Evolutionary conservation across 2,113 vertebrate species (phyloP), one percentile per base, ranked within the genome.

Genomic region (Podocnemis expansa): DNA sequence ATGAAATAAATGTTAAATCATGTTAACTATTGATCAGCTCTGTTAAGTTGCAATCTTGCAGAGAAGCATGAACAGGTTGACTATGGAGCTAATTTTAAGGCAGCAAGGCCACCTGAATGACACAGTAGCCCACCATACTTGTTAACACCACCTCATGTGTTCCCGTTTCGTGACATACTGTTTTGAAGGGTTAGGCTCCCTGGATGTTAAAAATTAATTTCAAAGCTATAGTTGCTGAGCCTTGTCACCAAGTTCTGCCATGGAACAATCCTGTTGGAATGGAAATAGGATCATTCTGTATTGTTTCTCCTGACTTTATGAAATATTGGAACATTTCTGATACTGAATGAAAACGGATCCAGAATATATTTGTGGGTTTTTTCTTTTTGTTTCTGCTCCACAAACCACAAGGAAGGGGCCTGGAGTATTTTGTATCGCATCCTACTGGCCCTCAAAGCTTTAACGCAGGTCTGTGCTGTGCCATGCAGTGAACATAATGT

Each of bases 401-500:
- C 91, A 88, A 97, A 95, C 91, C 1, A 1, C 91, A 82, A 17
- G 88, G 91, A 54, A 43, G 55, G 96, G 88, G 95, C 97, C 8
- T 21, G 82, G 93, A 89, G 31, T 97, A 94, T 95, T 96, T 96
- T 73, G 82, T 96, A 91, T 96, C 96, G 95, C 94, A 96, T 94
- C 98, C 96, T 97, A 98, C 96, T 97, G 96, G 97, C 96, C 98
- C 97, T 98, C 92, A 94, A 95, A 16, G 91, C 97, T 96, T 97
- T 89, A 92, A 96, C 98, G 98, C 95, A 94, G 97, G 97, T 98
- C 98, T 98, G 97, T 12, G 92, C 97, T 45, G 89, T 98, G 97
- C 97, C 98, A 98, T 95, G 98, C 98, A 85, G 98, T 3, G 98
- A 93, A 8, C 97, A 93, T 98, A 98, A 98, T 98, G 98, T 93